Percentiles rank a stretch among this genome's conserved stretches.
These are phyloP conservation scores for Sandelia bainsii DNA, from an alignment of 2,797 vertebrate species.

Conservation along the genomic window DNA sequence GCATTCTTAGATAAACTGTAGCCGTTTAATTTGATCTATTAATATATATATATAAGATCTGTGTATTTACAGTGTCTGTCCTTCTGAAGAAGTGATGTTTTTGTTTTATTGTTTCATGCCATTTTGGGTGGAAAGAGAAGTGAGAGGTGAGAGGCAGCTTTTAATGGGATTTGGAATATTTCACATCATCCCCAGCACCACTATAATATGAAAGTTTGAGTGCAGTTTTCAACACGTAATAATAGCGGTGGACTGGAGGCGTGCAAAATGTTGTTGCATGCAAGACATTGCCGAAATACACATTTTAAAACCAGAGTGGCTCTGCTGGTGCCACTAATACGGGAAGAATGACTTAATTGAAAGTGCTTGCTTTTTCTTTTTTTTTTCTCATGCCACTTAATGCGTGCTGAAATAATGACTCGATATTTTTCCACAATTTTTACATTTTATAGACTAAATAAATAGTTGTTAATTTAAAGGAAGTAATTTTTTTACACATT, in stretches of 20 bases:
- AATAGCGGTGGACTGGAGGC: neutral
- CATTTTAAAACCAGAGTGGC: neutral
- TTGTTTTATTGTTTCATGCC: neutral
- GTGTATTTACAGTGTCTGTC: neutral
- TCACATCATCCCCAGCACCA: neutral
- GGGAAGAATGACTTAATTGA: neutral
- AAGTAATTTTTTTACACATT: too few relatives aligned
- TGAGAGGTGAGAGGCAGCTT: neutral
- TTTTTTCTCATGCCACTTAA: neutral
- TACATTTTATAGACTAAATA: neutral
- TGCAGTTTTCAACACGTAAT: neutral
- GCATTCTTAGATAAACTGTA: too few relatives aligned
- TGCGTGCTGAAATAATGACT: neutral
- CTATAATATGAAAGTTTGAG: neutral
- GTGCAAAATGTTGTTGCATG: slow-evolving; percentile 5
- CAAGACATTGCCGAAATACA: neutral
- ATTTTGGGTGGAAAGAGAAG: neutral
- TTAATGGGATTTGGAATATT: neutral
- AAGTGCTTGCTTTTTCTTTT: neutral
- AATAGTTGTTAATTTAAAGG: neutral
- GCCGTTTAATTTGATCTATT: too few relatives aligned
- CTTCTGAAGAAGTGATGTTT: too few relatives aligned
- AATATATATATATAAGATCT: too few relatives aligned
- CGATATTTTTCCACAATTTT: too few relatives aligned
- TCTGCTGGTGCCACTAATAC: neutral